A percentile compares a stretch with the other conserved stretches of the same genome.
These are phyloP conservation scores for crab-eating macaque (Macaca fascicularis) DNA, from an alignment of 2,113 vertebrate species.

Conservation along the genomic window DNA sequence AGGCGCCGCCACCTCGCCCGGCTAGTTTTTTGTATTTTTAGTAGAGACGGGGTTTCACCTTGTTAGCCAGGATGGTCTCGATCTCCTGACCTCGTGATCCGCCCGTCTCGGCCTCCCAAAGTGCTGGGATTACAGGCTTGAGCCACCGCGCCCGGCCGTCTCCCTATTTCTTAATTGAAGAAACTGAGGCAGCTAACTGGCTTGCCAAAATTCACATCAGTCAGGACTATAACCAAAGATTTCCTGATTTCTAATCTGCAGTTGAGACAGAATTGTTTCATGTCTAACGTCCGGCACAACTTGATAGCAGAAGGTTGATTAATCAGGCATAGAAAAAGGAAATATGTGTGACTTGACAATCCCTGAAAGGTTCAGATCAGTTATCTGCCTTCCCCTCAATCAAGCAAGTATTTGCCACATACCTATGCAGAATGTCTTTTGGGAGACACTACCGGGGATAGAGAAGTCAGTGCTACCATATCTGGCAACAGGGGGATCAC, in stretches of 20 bases:
- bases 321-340: background rate
- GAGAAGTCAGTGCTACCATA: background rate
- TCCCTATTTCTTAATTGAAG: background rate
- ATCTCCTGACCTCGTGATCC: too few relatives aligned
- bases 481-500: background rate
- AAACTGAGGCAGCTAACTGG: background rate
- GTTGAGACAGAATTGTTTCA: background rate
- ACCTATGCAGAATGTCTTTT: background rate
- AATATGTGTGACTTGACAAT: background rate
- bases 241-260: conserved; percentile 3
- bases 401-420: background rate
- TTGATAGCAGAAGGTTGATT: background rate
- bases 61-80: too few relatives aligned
- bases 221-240: background rate
- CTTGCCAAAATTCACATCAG: background rate
- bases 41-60: too few relatives aligned
- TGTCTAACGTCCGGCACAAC: background rate
- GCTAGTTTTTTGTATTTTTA: too few relatives aligned
- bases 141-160: too few relatives aligned
- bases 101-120: too few relatives aligned
- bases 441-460: background rate
- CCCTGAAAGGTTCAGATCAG: background rate
- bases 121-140: too few relatives aligned
- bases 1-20: too few relatives aligned
- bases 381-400: background rate